Evolutionary conservation across 2,888 invertebrate species (phyloP).

Genomic region (Pristionchus arcanus): DNA sequence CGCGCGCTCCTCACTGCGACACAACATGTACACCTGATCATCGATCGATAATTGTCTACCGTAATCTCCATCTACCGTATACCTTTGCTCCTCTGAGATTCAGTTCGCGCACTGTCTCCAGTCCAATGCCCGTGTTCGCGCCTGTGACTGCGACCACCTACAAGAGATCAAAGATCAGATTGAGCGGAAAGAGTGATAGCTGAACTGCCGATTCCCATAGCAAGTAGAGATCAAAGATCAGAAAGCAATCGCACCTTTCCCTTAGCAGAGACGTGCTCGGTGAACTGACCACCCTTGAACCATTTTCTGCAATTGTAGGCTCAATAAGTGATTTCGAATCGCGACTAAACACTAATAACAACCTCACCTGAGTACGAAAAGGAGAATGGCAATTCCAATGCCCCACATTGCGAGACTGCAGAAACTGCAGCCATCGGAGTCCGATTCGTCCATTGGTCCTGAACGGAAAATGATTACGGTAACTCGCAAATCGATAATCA

Average conservation of each 20-base stretch:
- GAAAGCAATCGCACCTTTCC: constrained; percentile 82
- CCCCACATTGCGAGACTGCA: constrained; percentile 2
- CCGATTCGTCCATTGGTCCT: constrained; percentile 31
- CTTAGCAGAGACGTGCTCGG: constrained; percentile 80
- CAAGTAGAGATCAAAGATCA: constrained; percentile 16
- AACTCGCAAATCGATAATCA: background rate
- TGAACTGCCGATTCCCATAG: no score
- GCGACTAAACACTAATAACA: no score
- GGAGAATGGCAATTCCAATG: constrained; percentile 17
- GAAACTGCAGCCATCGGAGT: constrained; percentile 36
- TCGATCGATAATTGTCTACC: background rate
- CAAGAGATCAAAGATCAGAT: background rate
- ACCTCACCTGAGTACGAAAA: constrained; percentile 3
- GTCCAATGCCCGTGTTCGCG: constrained; percentile 85
- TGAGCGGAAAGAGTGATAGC: background rate
- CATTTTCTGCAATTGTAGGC: constrained; percentile 27
- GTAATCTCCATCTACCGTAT: background rate
- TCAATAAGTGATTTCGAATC: no score
- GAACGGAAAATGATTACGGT: background rate
- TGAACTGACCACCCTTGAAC: constrained; percentile 77
- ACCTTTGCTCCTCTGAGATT: constrained; percentile 76
- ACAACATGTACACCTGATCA: constrained; percentile 75
- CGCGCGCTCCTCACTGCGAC: constrained; percentile 71
- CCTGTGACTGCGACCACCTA: constrained; percentile 84
- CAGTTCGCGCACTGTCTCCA: constrained; percentile 72